Conservation (phyloP, 2,113 vertebrate species). For the Gavialis gangeticus region DNA sequence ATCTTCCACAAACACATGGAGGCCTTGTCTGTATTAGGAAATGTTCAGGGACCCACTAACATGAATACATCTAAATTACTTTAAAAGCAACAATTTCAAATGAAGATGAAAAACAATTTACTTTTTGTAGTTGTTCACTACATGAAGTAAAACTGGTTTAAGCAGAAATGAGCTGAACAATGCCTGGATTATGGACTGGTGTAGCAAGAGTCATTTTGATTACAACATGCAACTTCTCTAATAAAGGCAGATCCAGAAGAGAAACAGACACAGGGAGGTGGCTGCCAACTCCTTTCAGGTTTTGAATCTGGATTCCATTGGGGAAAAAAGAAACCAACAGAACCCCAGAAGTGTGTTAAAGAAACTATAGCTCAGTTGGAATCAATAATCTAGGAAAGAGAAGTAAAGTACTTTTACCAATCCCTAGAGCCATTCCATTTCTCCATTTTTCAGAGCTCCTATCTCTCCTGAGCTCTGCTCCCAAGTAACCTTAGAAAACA, state of each 20-base stretch:
- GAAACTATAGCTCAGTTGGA: neutral
- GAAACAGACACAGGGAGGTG: neutral
- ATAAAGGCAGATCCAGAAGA: neutral
- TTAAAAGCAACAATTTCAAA: slow-evolving; percentile 12
- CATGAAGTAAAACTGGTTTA: slow-evolving; percentile 14
- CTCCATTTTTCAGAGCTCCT: neutral
- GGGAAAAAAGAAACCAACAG: neutral
- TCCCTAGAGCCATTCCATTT: fast-evolving
- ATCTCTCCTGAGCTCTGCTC: neutral
- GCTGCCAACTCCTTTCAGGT: neutral
- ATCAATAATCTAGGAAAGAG: neutral
- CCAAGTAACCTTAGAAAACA: neutral
- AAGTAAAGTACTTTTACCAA: neutral
- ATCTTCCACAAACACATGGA: neutral
- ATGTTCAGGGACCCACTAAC: neutral
- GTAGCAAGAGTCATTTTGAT: fast-evolving
- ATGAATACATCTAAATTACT: fast-evolving
- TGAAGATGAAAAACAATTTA: neutral
- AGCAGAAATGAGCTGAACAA: neutral
- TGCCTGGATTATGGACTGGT: neutral
- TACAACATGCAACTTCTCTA: neutral
- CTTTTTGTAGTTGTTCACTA: neutral
- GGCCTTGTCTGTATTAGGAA: slow-evolving; percentile 2
- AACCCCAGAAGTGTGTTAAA: neutral
- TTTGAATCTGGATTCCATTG: neutral